These are phyloP conservation scores for Seira ritae DNA, from an alignment of 2,888 invertebrate genomes.

Conservation along the genomic window DNA sequence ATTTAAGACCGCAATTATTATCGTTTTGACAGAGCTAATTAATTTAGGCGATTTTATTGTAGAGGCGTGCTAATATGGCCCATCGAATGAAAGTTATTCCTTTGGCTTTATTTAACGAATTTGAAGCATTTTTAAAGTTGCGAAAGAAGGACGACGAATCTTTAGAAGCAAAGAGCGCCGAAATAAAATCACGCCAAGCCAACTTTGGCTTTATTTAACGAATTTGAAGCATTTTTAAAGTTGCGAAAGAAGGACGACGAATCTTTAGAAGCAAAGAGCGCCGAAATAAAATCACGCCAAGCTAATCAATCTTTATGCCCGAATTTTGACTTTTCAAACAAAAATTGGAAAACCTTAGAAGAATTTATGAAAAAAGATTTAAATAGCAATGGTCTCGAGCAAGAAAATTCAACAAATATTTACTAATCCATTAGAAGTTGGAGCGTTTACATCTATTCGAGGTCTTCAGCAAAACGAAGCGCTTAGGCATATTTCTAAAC, in stretches of 20 bases:
- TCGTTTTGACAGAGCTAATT: no score
- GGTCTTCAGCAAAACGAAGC: background rate
- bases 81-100: slow-evolving; percentile 24
- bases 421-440: background rate
- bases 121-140: background rate
- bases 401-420: background rate
- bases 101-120: background rate
- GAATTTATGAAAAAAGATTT: background rate
- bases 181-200: no score
- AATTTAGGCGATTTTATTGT: no score
- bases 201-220: background rate
- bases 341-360: slow-evolving; percentile 10
- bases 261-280: no score
- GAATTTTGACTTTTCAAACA: no score
- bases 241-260: background rate
- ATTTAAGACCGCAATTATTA: no score
- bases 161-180: no score
- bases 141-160: background rate
- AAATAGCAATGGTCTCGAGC: background rate
- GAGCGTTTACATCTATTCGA: background rate
- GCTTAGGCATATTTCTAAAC: background rate
- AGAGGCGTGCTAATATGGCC: no score
- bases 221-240: slow-evolving; percentile 9
- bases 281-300: no score
- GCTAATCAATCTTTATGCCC: no score